Conservation (phyloP, 1,140 invertebrate species). For the Drosophila bocqueti region DNA sequence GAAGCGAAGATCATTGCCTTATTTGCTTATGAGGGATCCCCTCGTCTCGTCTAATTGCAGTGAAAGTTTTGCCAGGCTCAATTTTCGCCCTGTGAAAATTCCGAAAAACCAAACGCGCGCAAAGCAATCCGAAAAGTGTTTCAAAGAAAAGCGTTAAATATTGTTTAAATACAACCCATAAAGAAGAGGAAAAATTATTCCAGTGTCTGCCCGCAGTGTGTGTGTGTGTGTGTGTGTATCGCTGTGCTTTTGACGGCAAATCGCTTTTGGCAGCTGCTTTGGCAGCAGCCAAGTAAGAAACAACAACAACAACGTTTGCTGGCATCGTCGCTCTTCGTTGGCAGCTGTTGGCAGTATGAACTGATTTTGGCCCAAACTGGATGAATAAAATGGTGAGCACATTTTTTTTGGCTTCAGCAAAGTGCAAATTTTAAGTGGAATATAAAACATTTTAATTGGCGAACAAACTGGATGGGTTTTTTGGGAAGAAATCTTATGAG, state of each 20-base stretch:
- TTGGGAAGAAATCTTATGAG: accelerated
- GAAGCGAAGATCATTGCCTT: conserved; percentile 44
- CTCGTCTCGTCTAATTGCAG: conserved; percentile 55
- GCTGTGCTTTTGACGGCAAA: conserved; percentile 57
- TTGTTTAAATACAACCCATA: conserved; percentile 48
- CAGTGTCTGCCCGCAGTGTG: conserved; percentile 51
- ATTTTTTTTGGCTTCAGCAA: conserved; percentile 24
- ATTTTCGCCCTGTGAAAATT: conserved; percentile 78
- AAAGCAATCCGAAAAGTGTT: conserved; percentile 65
- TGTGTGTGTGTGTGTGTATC: conserved; percentile 41
- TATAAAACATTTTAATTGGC: conserved; percentile 36
- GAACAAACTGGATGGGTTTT: not conserved
- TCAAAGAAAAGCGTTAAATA: conserved; percentile 63
- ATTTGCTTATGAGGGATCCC: conserved; percentile 35
- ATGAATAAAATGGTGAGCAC: conserved; percentile 80
- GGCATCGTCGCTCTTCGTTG: conserved; percentile 65
- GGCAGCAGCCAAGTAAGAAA: conserved; percentile 64
- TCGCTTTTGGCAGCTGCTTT: conserved; percentile 67
- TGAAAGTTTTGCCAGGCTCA: conserved; percentile 70
- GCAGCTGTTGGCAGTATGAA: conserved; percentile 83
- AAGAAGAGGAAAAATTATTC: conserved; percentile 36
- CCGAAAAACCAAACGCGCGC: conserved; percentile 62
- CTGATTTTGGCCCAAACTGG: conserved; percentile 78
- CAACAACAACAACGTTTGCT: conserved; percentile 63
- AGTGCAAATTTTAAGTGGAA: conserved; percentile 53